phyloP scores from a whole-genome alignment of 2,797 vertebrate genomes.

The Fistularia commersonii region DNA sequence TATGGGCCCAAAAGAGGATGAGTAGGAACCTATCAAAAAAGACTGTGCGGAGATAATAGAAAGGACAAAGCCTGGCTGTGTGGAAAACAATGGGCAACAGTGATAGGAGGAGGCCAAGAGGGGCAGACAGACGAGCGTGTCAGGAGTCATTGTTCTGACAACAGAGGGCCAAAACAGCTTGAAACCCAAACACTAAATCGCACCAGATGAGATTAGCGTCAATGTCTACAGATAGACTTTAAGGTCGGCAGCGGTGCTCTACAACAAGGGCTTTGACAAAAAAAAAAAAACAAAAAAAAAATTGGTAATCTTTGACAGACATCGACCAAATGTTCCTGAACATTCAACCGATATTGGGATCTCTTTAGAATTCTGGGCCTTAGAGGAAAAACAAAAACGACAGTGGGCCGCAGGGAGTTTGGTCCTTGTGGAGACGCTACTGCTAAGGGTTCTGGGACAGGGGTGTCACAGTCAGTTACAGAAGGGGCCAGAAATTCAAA shows the following conservation, averaged over 20 bases:
- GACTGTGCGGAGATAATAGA: conserved; percentile 34
- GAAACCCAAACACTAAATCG: conserved; percentile 21
- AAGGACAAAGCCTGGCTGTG: conserved; percentile 21
- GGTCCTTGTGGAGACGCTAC: too few species aligned
- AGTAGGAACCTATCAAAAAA: conserved; percentile 24
- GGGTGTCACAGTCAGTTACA: too few species aligned
- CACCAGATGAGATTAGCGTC: conserved; percentile 14
- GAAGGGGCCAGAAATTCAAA: too few species aligned
- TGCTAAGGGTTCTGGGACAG: too few species aligned
- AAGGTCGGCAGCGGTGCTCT: conserved; percentile 1
- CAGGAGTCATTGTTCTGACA: conserved; percentile 46
- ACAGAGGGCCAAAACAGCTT: conserved; percentile 39
- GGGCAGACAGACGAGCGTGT: conserved; percentile 28
- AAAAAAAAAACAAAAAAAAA: too few species aligned
- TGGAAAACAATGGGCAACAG: conserved; percentile 28
- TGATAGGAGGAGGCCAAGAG: conserved; percentile 23
- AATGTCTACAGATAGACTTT: neutral
- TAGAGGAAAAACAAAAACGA: too few species aligned
- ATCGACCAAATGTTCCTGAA: too few species aligned
- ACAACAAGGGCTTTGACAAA: neutral
- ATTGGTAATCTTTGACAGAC: too few species aligned
- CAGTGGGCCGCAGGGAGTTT: too few species aligned
- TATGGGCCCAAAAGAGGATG: conserved; percentile 14
- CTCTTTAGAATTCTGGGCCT: too few species aligned
- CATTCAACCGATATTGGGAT: too few species aligned